Conservation (phyloP, 2,888 invertebrate species). For the Drosophila diplacantha region DNA sequence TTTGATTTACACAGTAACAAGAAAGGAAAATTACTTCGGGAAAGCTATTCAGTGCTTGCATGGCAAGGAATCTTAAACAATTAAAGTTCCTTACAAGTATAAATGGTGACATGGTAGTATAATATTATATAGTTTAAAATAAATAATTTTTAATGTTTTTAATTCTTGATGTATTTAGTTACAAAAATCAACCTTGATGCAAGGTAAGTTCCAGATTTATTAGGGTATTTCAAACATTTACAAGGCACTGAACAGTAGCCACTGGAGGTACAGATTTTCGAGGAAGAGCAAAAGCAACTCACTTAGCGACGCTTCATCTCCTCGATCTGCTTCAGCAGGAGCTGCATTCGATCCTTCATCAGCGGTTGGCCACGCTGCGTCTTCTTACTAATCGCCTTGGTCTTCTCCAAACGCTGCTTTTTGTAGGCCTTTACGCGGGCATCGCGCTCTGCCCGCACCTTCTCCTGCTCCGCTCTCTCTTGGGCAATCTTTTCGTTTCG, state of each 20-base stretch:
- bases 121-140: too few species aligned
- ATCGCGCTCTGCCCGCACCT: conserved; percentile 74
- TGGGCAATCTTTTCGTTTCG: conserved; percentile 54
- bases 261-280: background rate
- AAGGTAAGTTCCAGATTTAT: background rate
- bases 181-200: background rate
- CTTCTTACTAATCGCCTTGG: conserved; percentile 85
- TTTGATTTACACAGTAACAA: background rate
- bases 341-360: conserved; percentile 88
- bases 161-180: background rate
- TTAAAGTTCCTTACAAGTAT: background rate
- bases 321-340: conserved; percentile 87
- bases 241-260: background rate
- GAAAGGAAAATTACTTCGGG: background rate
- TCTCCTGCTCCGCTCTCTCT: conserved; percentile 75
- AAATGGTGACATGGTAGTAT: background rate
- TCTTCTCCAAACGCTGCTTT: conserved; percentile 84
- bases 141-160: too few species aligned
- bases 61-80: too few species aligned
- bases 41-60: background rate
- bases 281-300: background rate
- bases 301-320: conserved; percentile 70
- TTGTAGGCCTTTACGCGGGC: conserved; percentile 83
- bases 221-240: background rate
- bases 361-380: conserved; percentile 91